A percentile compares a stretch with the other conserved stretches of the same genome.
These are phyloP conservation scores for Bembecia ichneumoniformis DNA, from an alignment of 2,888 invertebrate genomes.

Conservation along the genomic window DNA sequence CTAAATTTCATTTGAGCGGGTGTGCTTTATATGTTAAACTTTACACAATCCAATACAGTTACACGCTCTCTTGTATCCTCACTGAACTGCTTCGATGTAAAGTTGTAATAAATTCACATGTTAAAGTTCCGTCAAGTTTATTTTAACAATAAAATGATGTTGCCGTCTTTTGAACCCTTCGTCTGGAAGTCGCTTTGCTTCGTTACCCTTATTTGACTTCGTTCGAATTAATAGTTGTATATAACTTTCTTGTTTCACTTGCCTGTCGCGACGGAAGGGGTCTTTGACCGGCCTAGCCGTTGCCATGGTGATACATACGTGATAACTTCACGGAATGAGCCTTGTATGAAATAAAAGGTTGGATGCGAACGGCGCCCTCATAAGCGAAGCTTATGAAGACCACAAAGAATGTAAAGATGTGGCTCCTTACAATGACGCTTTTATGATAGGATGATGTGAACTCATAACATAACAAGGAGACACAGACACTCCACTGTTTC, in stretches of 20 bases:
- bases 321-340: neutral
- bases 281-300: constrained; percentile 60
- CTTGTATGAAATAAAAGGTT: neutral
- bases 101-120: constrained; percentile 40
- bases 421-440: neutral
- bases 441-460: neutral
- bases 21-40: no score
- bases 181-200: constrained; percentile 20
- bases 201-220: constrained; percentile 39
- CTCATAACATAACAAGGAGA: no score
- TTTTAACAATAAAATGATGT: constrained; percentile 25
- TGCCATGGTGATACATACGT: constrained; percentile 38
- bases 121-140: constrained; percentile 14
- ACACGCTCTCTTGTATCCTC: neutral
- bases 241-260: constrained; percentile 50
- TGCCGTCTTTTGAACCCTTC: constrained; percentile 19
- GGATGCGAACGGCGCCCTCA: neutral
- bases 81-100: constrained; percentile 12
- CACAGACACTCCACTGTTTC: no score
- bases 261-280: constrained; percentile 52
- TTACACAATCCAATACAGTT: neutral
- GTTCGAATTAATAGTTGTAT: constrained; percentile 31
- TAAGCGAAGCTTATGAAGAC: neutral
- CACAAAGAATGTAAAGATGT: neutral
- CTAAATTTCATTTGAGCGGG: no score